These are phyloP conservation scores for Chionodraco myersi DNA, from an alignment of 2,113 vertebrate genomes.

Conservation along the genomic window DNA sequence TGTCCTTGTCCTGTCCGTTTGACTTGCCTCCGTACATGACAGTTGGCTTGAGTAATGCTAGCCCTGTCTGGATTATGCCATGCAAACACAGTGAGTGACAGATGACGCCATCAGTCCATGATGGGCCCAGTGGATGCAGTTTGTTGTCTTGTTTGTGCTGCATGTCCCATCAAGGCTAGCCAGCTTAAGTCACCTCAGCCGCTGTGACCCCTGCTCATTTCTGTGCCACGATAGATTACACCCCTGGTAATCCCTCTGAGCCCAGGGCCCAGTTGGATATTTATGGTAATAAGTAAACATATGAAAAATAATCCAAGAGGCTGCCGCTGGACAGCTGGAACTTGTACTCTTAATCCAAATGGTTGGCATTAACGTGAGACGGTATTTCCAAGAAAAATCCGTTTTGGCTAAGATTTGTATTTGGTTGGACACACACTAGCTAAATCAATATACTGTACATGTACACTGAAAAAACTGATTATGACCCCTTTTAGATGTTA, in stretches of 20 bases:
- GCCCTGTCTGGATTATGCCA: conserved; percentile 33
- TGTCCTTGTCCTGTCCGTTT: conserved; percentile 21
- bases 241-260: conserved; percentile 77
- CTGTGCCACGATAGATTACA: conserved; percentile 79
- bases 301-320: conserved; percentile 79
- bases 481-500: too few species aligned
- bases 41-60: conserved; percentile 33
- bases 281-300: conserved; percentile 80
- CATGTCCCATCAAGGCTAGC: conserved; percentile 72
- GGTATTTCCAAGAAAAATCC: conserved; percentile 60
- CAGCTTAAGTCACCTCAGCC: conserved; percentile 78
- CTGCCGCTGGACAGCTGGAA: conserved; percentile 69
- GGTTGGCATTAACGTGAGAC: conserved; percentile 65
- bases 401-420: conserved; percentile 16
- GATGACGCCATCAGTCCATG: conserved; percentile 61
- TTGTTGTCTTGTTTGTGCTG: conserved; percentile 76
- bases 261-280: conserved; percentile 73
- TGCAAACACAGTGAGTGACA: conserved; percentile 42
- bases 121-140: conserved; percentile 51
- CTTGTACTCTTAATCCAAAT: conserved; percentile 49
- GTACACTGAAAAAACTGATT: too few species aligned
- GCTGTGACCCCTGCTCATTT: conserved; percentile 81
- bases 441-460: not conserved
- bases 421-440: not conserved
- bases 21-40: conserved; percentile 22